These are phyloP conservation scores for Morone chrysops DNA, from an alignment of 2,113 vertebrate genomes.

Conservation along the genomic window DNA sequence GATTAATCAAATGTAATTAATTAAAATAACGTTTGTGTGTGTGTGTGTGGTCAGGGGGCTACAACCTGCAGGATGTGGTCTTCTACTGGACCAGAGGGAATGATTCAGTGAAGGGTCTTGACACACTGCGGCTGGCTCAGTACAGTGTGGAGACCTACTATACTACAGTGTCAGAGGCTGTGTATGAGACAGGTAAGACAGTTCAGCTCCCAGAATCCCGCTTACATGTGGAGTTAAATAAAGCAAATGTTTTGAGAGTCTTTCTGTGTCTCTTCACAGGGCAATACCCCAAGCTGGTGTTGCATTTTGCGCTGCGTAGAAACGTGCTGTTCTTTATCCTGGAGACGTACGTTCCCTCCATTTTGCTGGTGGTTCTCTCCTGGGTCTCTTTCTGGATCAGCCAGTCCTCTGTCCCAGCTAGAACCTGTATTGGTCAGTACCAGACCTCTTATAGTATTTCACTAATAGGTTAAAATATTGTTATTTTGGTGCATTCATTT, in stretches of 20 bases:
- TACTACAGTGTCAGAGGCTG: constrained; percentile 89
- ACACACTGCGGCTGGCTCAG: constrained; percentile 88
- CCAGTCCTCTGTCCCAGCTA: constrained; percentile 91
- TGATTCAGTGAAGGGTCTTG: constrained; percentile 89
- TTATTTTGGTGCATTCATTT: neutral
- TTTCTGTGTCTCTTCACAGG: constrained; percentile 75
- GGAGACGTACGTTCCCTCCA: constrained; percentile 92
- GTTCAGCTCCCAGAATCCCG: neutral
- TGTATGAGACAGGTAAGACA: constrained; percentile 89
- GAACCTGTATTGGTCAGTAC: constrained; percentile 90
- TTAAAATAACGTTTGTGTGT: constrained; percentile 29
- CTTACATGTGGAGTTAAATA: neutral
- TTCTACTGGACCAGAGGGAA: constrained; percentile 95
- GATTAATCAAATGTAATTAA: neutral
- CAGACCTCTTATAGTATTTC: neutral
- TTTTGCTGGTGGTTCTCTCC: constrained; percentile 91
- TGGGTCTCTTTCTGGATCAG: constrained; percentile 96
- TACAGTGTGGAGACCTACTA: constrained; percentile 93
- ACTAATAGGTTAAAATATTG: neutral
- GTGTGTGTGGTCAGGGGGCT: constrained; percentile 86
- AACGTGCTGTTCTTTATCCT: constrained; percentile 93
- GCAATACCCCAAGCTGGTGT: constrained; percentile 89
- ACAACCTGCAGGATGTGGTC: constrained; percentile 91
- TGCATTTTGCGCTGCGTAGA: constrained; percentile 91
- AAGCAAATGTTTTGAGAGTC: neutral